Evolutionary conservation across 2,797 vertebrate genomes (phyloP), one percentile per base, ranked within the genome.

Genomic region (Eulemur rubriventer): DNA sequence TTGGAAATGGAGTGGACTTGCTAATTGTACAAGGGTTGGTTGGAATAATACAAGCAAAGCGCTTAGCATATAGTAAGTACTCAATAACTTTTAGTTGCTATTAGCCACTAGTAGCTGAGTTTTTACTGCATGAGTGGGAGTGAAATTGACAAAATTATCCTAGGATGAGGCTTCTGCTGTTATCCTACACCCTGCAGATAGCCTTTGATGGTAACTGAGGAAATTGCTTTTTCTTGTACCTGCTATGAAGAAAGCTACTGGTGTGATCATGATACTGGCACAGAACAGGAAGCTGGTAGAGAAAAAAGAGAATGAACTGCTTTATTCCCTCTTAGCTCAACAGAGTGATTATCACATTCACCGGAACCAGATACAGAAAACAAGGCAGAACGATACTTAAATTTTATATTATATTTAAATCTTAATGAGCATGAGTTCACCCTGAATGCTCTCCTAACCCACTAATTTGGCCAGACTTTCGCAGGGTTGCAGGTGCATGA

Each of bases 61-160:
- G 50, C 38, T 92, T 65, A 59, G n/a, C 16, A 4, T 52, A 17
- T 35, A 88, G 24, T 61, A 72, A 88, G 52, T 73, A n/a, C 46
- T 96, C 95, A 65, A 3, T 89, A 63, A 67, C 41, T 70, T 8
- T 92, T 92, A 91, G 38, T 14, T 69, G 24, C 50, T 82, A 30
- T 85, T 86, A 65, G 7, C n/a, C 82, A 50, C 41, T 81, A 8
- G 79, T 78, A 12, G 35, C 75, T 52, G 13, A 35, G 38, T 14
- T 90, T 91, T 94, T 76, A 73, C 10, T 88, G 38, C 92, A 38
- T 69, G 73, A 69, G 33, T 18, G 26, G 30, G 41, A 79, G 28
- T 30, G 6, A 48, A 69, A 72, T 26, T 95, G 57, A 76, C 20
- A 59, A 93, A 86, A 89, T 69, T 30, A 86, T 48, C 22, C 18